Base-by-base conservation (phyloP, 2,888 invertebrate genomes). In the Protonemura montana region DNA sequence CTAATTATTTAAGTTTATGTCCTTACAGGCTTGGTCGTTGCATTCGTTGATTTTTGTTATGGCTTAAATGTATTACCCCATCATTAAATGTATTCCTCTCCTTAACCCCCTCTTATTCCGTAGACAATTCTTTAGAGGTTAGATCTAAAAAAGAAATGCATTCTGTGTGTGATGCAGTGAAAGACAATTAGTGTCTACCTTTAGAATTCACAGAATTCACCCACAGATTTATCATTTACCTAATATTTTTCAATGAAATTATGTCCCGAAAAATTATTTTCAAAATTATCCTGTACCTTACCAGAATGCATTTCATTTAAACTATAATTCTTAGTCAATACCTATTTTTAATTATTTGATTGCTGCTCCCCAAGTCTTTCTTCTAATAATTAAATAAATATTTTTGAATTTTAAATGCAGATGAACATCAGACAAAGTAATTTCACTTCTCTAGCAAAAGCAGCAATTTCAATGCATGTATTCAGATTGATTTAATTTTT, bases 1-100 rank as follows among this genome's bases (percentile, higher is more conserved):
- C 90, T 88, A 87, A 88, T 87, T 87, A 84, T 59, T 59, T 59
- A 10, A 59, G 59, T 85, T 86, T 30, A 28, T 59, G 59, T 86
- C 25, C 76, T 86, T 86, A 29, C 84, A 86, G 84, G 78, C 35
- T 85, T 81, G 29, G 81, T 13, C 30, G 81, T 81, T 81, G 28
- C 30, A 26, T 84, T 42, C 27, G 76, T 83, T 35, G 76, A 76
- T 59, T 84, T 59, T 84, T 84, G 16, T 27, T 59, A 59, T 76
- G 76, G 84, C 84, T 84, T 84, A 3, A 78, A 42, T 76, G 84
- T 76, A 59, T 84, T 84, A 59, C 84, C 84, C 81, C 28, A 81
- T 81, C 30, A 27, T 27, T 78, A 21, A 35, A 27, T 28, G 76
- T 84, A n/a, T 59, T 84, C 84, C 84, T 28, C 27, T 84, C 59